phyloP scores from a whole-genome alignment of 2,888 invertebrate species.

The Trachelus iudaicus region DNA sequence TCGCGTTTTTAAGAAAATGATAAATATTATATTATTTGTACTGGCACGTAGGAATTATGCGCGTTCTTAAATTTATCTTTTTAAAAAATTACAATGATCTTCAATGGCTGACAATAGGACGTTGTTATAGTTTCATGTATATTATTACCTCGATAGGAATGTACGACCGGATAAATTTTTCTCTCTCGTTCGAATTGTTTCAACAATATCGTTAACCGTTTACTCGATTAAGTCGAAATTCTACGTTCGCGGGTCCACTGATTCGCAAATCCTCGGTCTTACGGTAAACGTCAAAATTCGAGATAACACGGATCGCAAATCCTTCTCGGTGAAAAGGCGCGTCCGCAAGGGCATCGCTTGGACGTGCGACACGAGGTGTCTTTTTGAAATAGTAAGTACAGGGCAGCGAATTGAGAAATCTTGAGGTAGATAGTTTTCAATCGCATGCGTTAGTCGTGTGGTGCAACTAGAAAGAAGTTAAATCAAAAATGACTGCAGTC shows the following conservation, averaged over 20 bases:
- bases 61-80: neutral
- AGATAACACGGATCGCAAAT: neutral
- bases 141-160: neutral
- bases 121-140: neutral
- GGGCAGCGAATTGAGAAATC: neutral
- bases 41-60: neutral
- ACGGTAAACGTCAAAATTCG: neutral
- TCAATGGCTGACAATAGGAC: neutral
- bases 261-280: neutral
- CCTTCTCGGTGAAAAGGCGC: too few species aligned
- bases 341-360: neutral
- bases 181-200: neutral
- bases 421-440: neutral
- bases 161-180: neutral
- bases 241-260: neutral
- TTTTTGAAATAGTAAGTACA: neutral
- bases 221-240: neutral
- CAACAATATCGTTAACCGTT: neutral
- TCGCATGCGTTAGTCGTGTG: neutral
- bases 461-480: neutral
- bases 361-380: neutral
- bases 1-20: neutral
- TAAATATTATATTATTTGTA: neutral
- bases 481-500: neutral
- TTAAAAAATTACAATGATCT: neutral